Evolutionary conservation across 1,140 invertebrate genomes (phyloP), one percentile per base, ranked within the genome.

Genomic region (Dreissena rostriformis): DNA sequence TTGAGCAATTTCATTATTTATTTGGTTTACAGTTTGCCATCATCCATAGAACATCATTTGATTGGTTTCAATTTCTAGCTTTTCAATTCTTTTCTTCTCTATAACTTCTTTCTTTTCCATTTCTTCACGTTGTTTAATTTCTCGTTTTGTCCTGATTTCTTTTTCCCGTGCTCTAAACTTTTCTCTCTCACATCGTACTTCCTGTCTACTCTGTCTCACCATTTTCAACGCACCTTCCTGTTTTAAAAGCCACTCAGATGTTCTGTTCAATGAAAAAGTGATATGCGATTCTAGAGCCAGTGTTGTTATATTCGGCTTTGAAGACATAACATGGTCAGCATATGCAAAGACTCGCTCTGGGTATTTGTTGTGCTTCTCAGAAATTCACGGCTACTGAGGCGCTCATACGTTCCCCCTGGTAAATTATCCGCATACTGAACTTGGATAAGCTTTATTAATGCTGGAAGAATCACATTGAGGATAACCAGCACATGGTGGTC

Each of bases 381-480:
- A n/a, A n/a, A n/a, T 51, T 66, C 26, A 52, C 10, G 22, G 19
- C 24, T 1, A 71, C 71, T 71, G n/a, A 79, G 26, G 14, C 8
- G 15, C 63, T 79, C 55, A 61, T 75, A 57, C 12, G 15, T 19
- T 52, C 78, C 71, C 12, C 77, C 71, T 28, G 79, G 78, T 17
- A 86, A 22, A 71, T 84, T 76, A n/a, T 83, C 74, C 22, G 24
- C 26, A 74, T 79, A 82, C n/a, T 84, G 82, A 24, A 15, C 63
- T 39, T 84, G 26, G 1, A 39, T 51, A 12, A 86, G 66, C 52
- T 84, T 85, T 8, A 72, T 53, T 28, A 86, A 67, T 11, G 82
- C 82, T 17, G 78, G 82, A 19, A 86, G 70, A 14, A 84, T 39
- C 53, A 83, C 53, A 61, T 8, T 10, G 7, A 88, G 51, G 49